These are phyloP conservation scores for Sterna hirundo DNA, from an alignment of 2,113 vertebrate species.

Conservation along the genomic window DNA sequence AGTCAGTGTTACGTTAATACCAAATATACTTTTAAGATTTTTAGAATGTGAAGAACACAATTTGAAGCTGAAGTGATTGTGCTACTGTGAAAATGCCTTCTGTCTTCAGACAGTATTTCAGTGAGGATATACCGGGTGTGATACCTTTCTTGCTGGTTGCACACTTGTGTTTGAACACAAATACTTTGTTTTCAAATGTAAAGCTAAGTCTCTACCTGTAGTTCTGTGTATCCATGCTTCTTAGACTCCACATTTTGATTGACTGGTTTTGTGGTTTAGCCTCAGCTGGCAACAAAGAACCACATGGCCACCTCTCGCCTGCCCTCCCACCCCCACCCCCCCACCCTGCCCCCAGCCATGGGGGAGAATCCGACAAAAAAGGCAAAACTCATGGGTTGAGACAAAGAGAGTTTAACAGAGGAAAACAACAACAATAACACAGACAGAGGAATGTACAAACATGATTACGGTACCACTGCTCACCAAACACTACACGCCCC, in stretches of 20 bases:
- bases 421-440: too few relatives aligned
- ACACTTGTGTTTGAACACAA: not conserved
- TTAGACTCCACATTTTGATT: not conserved
- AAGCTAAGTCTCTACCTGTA: not conserved
- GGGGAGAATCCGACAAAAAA: not conserved
- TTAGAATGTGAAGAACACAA: not conserved
- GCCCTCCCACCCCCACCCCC: too few relatives aligned
- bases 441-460: not conserved
- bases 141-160: not conserved
- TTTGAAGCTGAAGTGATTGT: not conserved
- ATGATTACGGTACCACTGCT: not conserved
- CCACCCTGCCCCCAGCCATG: not conserved
- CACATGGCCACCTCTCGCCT: not conserved
- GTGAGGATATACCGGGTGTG: too few relatives aligned
- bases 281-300: not conserved
- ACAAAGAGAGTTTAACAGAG: not conserved
- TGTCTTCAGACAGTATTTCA: not conserved
- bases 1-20: not conserved
- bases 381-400: not conserved
- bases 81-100: not conserved
- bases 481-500: not conserved
- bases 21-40: not conserved
- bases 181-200: not conserved
- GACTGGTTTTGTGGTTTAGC: not conserved
- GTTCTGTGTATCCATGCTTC: not conserved